Evolutionary conservation across 1,140 invertebrate genomes (phyloP).

Genomic region (Saccostrea glomerata): DNA sequence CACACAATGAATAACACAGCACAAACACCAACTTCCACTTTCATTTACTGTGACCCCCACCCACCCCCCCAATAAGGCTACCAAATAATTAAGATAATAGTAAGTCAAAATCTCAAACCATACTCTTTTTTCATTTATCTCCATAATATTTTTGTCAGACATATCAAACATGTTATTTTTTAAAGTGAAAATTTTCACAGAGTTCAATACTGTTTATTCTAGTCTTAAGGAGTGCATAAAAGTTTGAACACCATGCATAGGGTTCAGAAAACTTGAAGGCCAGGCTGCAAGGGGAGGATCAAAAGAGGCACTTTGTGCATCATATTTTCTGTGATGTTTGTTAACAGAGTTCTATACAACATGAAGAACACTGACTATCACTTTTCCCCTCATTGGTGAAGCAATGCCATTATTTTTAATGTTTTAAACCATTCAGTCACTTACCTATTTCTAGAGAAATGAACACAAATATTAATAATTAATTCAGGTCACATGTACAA

Average conservation of each 20-base stretch:
- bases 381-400: background rate
- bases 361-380: background rate
- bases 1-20: background rate
- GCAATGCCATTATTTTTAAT: background rate
- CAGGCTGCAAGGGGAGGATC: background rate
- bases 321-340: background rate
- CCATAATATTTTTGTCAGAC: no score
- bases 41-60: background rate
- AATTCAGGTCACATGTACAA: background rate
- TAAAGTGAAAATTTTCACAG: no score
- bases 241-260: background rate
- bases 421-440: background rate
- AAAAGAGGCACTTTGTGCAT: background rate
- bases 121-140: no score
- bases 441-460: slow-evolving; percentile 23
- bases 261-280: background rate
- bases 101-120: no score
- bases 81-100: no score
- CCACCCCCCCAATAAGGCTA: no score
- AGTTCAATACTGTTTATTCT: no score
- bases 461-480: background rate
- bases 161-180: no score
- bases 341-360: background rate
- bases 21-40: background rate
- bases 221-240: background rate